Conservation (phyloP, 1,140 invertebrate species). For the Argopecten irradians region DNA sequence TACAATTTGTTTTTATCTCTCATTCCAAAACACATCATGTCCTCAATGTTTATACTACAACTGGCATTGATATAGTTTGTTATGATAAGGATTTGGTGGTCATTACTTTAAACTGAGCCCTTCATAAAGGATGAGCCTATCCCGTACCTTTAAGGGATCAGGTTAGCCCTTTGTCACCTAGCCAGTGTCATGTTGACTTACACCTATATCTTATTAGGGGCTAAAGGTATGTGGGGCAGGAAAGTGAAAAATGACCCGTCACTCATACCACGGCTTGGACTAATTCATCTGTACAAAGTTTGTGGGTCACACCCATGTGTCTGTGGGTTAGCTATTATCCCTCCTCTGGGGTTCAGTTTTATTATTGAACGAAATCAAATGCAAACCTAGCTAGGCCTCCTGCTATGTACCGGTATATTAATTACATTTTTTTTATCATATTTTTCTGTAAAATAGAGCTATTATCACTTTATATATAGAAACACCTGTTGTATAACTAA, state of each 20-base stretch:
- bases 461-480: too few species aligned
- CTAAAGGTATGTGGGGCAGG: background rate
- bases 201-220: background rate
- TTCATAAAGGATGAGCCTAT: background rate
- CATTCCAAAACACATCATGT: background rate
- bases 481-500: too few species aligned
- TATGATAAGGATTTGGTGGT: background rate
- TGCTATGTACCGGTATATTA: too few species aligned
- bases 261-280: background rate
- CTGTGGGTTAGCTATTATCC: background rate
- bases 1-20: background rate
- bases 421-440: too few species aligned
- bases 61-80: background rate
- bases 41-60: background rate
- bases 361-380: too few species aligned
- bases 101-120: background rate
- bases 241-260: background rate
- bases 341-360: too few species aligned
- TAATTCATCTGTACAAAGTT: background rate
- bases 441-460: too few species aligned
- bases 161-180: background rate
- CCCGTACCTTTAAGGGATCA: conserved; percentile 11
- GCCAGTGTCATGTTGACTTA: background rate
- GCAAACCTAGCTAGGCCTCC: too few species aligned
- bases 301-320: background rate